Conservation (phyloP, 2,113 vertebrate genomes). For the Triplophysa dalaica region DNA sequence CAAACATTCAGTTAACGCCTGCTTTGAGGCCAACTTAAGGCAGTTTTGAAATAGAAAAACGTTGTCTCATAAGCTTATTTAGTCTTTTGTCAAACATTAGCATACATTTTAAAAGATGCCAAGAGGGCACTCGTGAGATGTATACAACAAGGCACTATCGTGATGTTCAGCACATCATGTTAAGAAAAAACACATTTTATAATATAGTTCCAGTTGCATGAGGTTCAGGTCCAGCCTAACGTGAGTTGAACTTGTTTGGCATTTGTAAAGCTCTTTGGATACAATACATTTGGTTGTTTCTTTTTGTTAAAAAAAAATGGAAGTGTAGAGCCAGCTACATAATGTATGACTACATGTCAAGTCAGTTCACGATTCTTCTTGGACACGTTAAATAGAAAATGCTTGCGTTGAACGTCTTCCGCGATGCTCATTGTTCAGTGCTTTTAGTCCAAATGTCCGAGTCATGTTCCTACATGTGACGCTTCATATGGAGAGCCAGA, state of each 20-base stretch:
- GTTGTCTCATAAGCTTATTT: slow-evolving; percentile 78
- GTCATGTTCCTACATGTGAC: slow-evolving; percentile 80
- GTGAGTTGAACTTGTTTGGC: slow-evolving; percentile 60
- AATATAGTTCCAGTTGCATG: slow-evolving; percentile 65
- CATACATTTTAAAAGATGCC: slow-evolving; percentile 36
- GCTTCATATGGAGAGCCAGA: slow-evolving; percentile 94
- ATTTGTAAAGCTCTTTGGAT: slow-evolving; percentile 9
- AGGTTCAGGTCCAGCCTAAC: slow-evolving; percentile 65
- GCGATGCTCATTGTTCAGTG: slow-evolving; percentile 51
- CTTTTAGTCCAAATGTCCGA: slow-evolving; percentile 25
- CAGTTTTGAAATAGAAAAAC: slow-evolving; percentile 80
- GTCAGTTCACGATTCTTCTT: slow-evolving; percentile 50
- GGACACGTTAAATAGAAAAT: slow-evolving; percentile 62
- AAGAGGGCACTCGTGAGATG: slow-evolving; percentile 62
- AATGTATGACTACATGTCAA: slow-evolving; percentile 53
- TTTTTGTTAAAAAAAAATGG: slow-evolving; percentile 7
- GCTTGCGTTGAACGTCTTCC: slow-evolving; percentile 36
- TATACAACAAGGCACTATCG: slow-evolving; percentile 65
- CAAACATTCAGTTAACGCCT: slow-evolving; percentile 70
- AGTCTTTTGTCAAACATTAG: slow-evolving; percentile 57
- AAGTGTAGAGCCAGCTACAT: slow-evolving; percentile 88
- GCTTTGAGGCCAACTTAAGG: slow-evolving; percentile 64
- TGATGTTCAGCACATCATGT: slow-evolving; percentile 57
- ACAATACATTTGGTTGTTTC: slow-evolving; percentile 7
- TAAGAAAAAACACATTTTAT: slow-evolving; percentile 44